Evolutionary conservation across 2,113 vertebrate species (phyloP).

Genomic region (Coregonus clupeaformis): DNA sequence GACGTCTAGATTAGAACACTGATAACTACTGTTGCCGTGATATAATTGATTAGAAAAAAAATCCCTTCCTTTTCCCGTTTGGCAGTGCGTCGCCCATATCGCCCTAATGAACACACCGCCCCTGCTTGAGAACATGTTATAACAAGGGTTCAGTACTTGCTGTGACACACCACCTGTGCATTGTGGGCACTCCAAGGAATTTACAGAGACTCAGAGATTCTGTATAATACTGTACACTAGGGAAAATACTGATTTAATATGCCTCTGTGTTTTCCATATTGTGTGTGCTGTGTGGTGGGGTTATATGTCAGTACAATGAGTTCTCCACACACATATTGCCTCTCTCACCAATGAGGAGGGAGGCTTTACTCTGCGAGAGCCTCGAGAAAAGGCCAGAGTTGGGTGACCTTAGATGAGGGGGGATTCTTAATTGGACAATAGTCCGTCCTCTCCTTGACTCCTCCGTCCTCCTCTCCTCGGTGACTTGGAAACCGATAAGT

Average conservation of each 20-base stretch:
- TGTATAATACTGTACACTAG: neutral
- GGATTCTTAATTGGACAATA: too few species aligned
- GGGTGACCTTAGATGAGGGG: conserved; percentile 5
- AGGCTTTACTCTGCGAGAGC: neutral
- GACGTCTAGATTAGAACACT: too few species aligned
- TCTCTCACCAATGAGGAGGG: neutral
- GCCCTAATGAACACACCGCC: too few species aligned
- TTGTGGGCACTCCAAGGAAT: neutral
- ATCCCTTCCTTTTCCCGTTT: too few species aligned
- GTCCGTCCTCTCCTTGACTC: too few species aligned
- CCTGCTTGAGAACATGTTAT: neutral
- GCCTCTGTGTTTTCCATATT: neutral
- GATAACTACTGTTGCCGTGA: too few species aligned
- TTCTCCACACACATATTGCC: too few species aligned
- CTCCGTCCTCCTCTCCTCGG: too few species aligned
- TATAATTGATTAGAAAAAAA: too few species aligned
- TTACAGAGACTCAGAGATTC: neutral
- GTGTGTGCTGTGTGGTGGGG: neutral
- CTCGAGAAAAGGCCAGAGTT: neutral
- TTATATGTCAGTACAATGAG: too few species aligned
- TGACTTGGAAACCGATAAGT: too few species aligned
- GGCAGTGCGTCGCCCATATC: too few species aligned
- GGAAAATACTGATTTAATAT: neutral
- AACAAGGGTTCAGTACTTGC: neutral
- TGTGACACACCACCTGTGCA: neutral